Conservation (phyloP, 2,797 vertebrate genomes). For the Astyanax mexicanus region DNA sequence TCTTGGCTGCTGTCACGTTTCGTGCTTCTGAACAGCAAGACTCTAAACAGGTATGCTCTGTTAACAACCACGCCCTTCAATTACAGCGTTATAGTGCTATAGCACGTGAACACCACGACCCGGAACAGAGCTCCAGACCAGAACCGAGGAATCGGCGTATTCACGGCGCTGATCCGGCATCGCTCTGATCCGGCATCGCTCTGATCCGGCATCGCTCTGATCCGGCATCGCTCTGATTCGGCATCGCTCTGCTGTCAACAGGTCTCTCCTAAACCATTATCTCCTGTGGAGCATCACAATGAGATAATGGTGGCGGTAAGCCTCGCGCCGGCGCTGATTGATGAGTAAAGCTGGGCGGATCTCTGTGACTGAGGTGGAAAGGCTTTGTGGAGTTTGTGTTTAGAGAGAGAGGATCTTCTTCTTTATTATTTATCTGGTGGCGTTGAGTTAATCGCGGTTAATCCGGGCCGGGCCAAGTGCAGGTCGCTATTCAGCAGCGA, state of each 20-base stretch:
- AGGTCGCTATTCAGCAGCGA: constrained; percentile 65
- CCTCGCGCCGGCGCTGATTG: neutral
- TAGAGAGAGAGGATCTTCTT: constrained; percentile 53
- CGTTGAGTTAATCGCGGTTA: constrained; percentile 69
- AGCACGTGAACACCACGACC: neutral
- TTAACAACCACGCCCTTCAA: neutral
- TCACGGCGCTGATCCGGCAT: neutral
- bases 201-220: neutral
- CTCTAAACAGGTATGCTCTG: neutral
- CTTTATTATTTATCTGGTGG: constrained; percentile 64
- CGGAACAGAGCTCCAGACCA: neutral
- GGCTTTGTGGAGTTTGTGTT: neutral
- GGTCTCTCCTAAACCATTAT: neutral
- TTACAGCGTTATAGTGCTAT: neutral
- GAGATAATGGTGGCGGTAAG: constrained; percentile 18
- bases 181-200: too few species aligned
- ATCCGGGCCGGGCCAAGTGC: constrained; percentile 62
- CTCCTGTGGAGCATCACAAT: neutral
- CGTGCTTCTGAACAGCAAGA: neutral
- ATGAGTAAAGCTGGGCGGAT: neutral
- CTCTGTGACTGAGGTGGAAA: constrained; percentile 2
- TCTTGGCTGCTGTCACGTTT: neutral
- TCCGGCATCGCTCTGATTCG: neutral
- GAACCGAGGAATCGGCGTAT: neutral
- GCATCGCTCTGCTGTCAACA: neutral